Base-by-base conservation (phyloP, 2,888 invertebrate genomes). In the Aspidiotus destructor region DNA sequence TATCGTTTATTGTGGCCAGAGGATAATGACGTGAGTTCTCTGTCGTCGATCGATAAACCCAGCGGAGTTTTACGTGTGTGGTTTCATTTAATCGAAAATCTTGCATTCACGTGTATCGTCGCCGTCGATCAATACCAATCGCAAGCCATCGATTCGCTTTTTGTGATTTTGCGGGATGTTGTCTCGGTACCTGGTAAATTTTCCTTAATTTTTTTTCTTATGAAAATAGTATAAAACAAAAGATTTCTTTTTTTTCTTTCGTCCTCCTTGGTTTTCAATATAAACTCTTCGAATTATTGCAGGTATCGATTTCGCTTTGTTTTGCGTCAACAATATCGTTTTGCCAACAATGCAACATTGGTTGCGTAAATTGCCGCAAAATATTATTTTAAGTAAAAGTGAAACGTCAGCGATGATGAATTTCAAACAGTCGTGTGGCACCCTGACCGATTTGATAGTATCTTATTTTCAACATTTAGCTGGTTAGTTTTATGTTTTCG, bases 301-400 rank as follows among this genome's bases (percentile, higher is more conserved):
- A 81, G 96, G 95, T 40, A 85, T 90, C 3, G 86, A 88, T 73
- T 95, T 95, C 77, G 93, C 92, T 0, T 81, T 95, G 69, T 92
- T 92, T 75, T 93, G 93, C 77, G 87, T 95, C 69, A 96, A 96
- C 77, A 92, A 94, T 76, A 80, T 96, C 64, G 79, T 97, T 8
- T 80, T 97, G 67, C 96, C 96, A 0, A 89, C 91, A 81, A 87
- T 96, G 15, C 96, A 97, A 79, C 88, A 88, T 74, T 96, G 96
- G 96, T 79, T 95, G 70, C 82, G 94, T 11, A 86, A 87, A 76
- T 77, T 78, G 69, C 48, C 65, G 8, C 48, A 44, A 6, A 42
- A 44, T 5, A n/a, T 57, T 48, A 40, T 57, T 16, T 44, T 57
- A 2, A 58, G 58, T 58, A 70, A 73, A 17, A 80, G 80, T 73